Conservation (phyloP, 2,888 invertebrate genomes). For the Mythimna loreyi region DNA sequence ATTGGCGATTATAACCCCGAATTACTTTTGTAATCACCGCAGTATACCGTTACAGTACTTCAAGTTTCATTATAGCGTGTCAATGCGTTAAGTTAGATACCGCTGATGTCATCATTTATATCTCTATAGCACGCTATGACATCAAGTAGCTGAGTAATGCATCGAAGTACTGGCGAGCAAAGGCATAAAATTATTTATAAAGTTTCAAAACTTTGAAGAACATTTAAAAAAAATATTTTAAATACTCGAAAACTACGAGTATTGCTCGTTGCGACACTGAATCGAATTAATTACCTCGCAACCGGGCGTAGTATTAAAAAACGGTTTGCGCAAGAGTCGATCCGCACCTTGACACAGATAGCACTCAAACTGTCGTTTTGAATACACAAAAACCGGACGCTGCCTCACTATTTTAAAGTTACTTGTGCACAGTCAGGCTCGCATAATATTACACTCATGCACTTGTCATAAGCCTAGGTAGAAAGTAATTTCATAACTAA, state of each 20-base stretch:
- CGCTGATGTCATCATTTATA: constrained; percentile 61
- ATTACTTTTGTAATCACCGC: constrained; percentile 22
- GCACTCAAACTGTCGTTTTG: constrained; percentile 89
- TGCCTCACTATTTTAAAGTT: constrained; percentile 81
- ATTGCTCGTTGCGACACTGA: constrained; percentile 88
- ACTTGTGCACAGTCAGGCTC: constrained; percentile 56
- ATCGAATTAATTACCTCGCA: constrained; percentile 91
- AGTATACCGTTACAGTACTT: constrained; percentile 28
- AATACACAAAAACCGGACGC: constrained; percentile 91
- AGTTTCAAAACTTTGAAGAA: constrained; percentile 57
- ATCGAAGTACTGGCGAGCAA: constrained; percentile 22
- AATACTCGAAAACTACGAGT: constrained; percentile 83
- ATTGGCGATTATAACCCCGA: constrained; percentile 7
- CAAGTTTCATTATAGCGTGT: constrained; percentile 32
- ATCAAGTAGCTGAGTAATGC: constrained; percentile 58
- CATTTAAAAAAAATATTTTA: constrained; percentile 64
- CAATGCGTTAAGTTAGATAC: constrained; percentile 44
- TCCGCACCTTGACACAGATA: constrained; percentile 90
- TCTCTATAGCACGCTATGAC: constrained; percentile 51
- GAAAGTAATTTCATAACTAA: constrained; percentile 34
- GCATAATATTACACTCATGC: constrained; percentile 34
- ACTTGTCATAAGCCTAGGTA: constrained; percentile 31
- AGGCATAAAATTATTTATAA: constrained; percentile 20
- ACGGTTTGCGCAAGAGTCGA: constrained; percentile 89
- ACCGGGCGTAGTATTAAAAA: constrained; percentile 89